A percentile compares a stretch with the other conserved stretches of the same genome.
Evolutionary conservation across 2,888 invertebrate genomes (phyloP).

Genomic region (Nasonia oneida): DNA sequence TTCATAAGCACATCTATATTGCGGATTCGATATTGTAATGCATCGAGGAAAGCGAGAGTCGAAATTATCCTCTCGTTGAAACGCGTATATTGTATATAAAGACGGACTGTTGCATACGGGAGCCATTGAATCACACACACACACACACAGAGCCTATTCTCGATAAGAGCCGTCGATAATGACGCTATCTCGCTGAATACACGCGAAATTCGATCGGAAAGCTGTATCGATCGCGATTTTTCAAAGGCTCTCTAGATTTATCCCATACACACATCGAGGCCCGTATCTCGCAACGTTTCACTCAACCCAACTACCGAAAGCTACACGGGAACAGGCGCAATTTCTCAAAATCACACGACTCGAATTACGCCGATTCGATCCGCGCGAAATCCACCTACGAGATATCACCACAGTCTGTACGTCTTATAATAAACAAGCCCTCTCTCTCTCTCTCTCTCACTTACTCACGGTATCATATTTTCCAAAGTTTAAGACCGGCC

Average conservation of each 20-base stretch:
- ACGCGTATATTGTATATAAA: not conserved
- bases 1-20: conserved; percentile 6
- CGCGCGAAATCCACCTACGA: not conserved
- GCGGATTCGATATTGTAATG: not conserved
- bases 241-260: not conserved
- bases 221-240: not conserved
- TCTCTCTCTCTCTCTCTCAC: not conserved
- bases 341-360: not conserved
- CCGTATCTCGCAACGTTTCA: not conserved
- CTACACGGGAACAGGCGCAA: not conserved
- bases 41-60: conserved; percentile 1
- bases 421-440: not conserved
- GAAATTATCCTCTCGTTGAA: conserved; percentile 36
- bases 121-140: not conserved
- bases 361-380: not conserved
- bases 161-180: not conserved
- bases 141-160: not conserved
- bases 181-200: not conserved
- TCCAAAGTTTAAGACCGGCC: not conserved
- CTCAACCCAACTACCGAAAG: not conserved
- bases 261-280: not conserved
- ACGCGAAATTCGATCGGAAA: not conserved
- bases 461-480: conserved; percentile 15
- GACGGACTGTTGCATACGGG: not conserved
- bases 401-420: not conserved